A percentile compares a stretch with the other conserved stretches of the same genome.
Conservation (phyloP, 1,140 invertebrate genomes). For the Anastrepha obliqua region DNA sequence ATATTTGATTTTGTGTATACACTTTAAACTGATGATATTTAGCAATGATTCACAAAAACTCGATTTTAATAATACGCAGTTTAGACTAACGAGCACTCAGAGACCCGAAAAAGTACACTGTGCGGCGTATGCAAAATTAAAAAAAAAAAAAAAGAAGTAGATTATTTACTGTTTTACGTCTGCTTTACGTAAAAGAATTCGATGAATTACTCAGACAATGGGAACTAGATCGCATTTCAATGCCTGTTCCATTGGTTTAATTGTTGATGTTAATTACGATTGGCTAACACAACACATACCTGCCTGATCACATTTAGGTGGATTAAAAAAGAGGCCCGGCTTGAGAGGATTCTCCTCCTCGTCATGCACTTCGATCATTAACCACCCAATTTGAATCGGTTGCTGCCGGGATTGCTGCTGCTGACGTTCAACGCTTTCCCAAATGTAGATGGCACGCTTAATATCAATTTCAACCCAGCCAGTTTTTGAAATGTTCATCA, state of each 20-base stretch:
- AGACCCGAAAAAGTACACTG: too few species aligned
- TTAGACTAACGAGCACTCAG: too few species aligned
- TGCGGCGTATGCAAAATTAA: too few species aligned
- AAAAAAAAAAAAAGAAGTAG: too few species aligned
- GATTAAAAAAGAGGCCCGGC: conserved; percentile 69
- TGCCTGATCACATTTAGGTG: conserved; percentile 72
- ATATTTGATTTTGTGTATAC: too few species aligned
- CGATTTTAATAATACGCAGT: too few species aligned
- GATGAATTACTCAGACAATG: neutral
- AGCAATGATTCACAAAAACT: too few species aligned
- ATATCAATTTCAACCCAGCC: conserved; percentile 73
- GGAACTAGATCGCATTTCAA: neutral
- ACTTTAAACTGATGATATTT: too few species aligned
- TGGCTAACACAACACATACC: conserved; percentile 74
- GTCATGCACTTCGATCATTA: conserved; percentile 72
- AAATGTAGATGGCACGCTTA: conserved; percentile 68
- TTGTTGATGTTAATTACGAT: conserved; percentile 64
- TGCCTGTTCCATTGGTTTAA: neutral
- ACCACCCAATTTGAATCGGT: conserved; percentile 63
- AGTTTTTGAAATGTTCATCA: conserved; percentile 65
- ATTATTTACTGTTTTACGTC: too few species aligned
- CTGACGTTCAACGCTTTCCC: conserved; percentile 62
- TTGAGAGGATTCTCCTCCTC: conserved; percentile 70
- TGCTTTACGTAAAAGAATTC: neutral
- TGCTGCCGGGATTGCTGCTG: conserved; percentile 59